A percentile compares a stretch with the other conserved stretches of the same genome.
Evolutionary conservation across 1,140 invertebrate species (phyloP).

Genomic region (Dryas iulia): DNA sequence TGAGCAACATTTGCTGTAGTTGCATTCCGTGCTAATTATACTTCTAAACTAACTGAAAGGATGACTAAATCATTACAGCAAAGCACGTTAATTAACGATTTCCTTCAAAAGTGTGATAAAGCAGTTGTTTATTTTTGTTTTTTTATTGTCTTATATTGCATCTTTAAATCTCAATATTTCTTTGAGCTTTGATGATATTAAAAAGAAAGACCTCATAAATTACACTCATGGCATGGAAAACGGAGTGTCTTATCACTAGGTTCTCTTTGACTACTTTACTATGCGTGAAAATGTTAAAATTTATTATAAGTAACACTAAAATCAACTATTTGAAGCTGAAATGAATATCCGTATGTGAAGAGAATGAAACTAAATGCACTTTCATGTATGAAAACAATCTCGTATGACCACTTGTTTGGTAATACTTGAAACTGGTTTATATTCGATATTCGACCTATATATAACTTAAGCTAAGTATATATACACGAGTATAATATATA

Average conservation of each 20-base stretch:
- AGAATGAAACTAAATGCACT: background rate
- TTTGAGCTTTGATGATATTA: too few relatives aligned
- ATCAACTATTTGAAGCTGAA: too few relatives aligned
- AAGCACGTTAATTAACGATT: background rate
- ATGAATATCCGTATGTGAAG: too few relatives aligned
- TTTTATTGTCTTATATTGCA: background rate
- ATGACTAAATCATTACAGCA: background rate
- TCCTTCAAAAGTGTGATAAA: background rate
- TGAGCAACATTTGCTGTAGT: too few relatives aligned
- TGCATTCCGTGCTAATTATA: background rate
- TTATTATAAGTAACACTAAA: too few relatives aligned
- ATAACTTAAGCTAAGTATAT: background rate
- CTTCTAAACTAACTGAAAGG: background rate
- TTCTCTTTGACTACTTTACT: too few relatives aligned
- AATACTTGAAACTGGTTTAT: slow-evolving; percentile 6
- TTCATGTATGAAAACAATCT: background rate
- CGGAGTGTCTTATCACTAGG: too few relatives aligned
- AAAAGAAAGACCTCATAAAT: too few relatives aligned
- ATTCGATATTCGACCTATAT: slow-evolving; percentile 13
- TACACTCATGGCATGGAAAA: too few relatives aligned
- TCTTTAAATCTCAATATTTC: too few relatives aligned
- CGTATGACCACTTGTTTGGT: background rate
- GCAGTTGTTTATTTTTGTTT: background rate
- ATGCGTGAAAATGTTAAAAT: too few relatives aligned
- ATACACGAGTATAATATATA: too few relatives aligned